Percentiles rank a stretch among this genome's conserved stretches.
Conservation (phyloP, 2,797 vertebrate genomes). For the Sebastes cheni region DNA sequence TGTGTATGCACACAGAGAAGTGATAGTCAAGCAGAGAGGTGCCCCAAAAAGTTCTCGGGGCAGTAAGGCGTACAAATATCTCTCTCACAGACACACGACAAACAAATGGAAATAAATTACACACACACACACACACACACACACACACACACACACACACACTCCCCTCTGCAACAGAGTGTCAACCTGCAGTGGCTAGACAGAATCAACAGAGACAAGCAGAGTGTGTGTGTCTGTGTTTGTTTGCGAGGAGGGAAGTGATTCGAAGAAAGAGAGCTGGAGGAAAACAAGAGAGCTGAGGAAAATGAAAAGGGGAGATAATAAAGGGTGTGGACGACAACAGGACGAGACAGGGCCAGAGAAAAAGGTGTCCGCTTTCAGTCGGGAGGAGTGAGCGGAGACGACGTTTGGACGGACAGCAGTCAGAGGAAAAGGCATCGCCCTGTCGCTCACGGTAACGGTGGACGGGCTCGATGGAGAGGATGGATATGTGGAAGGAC, state of each 20-base stretch:
- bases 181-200: constrained; percentile 23
- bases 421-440: constrained; percentile 56
- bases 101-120: not conserved
- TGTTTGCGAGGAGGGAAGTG: not conserved
- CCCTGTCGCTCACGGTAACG: constrained; percentile 39
- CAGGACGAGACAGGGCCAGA: constrained; percentile 20
- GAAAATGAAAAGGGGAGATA: constrained; percentile 29
- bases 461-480: constrained; percentile 31
- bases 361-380: constrained; percentile 55
- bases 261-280: constrained; percentile 8
- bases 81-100: not conserved
- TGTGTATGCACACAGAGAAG: not conserved
- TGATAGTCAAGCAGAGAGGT: constrained; percentile 10
- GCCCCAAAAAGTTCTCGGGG: not conserved
- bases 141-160: not conserved
- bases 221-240: not conserved
- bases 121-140: not conserved
- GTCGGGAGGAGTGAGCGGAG: constrained; percentile 29
- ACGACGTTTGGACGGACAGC: constrained; percentile 40
- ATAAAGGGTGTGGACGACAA: constrained; percentile 44
- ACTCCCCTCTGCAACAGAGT: not conserved
- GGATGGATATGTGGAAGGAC: constrained; percentile 39
- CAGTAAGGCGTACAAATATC: constrained; percentile 5
- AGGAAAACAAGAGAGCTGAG: not conserved
- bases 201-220: constrained; percentile 5